A percentile compares a stretch with the other conserved stretches of the same genome.
phyloP scores from a whole-genome alignment of 1,140 invertebrate species.

The Colletes gigas region DNA sequence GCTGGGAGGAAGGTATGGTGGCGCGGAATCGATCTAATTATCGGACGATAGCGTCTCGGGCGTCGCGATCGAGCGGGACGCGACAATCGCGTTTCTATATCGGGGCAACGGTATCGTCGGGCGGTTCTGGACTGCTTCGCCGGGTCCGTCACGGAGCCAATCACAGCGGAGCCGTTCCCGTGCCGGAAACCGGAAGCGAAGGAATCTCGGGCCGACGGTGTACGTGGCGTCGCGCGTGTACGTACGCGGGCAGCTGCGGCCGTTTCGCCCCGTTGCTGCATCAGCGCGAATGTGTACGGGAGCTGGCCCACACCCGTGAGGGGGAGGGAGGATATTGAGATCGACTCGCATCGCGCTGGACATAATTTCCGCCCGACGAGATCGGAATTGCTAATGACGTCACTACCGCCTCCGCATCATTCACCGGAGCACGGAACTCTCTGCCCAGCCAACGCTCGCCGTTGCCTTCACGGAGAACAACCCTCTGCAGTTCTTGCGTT shows the following conservation, averaged over 20 bases:
- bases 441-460: conserved; percentile 10
- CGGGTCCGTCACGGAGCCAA: conserved; percentile 67
- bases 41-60: conserved; percentile 38
- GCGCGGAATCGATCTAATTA: conserved; percentile 54
- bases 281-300: conserved; percentile 35
- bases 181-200: conserved; percentile 79
- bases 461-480: neutral
- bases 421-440: conserved; percentile 57
- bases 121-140: conserved; percentile 56
- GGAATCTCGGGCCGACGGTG: conserved; percentile 74
- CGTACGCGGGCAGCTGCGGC: conserved; percentile 8
- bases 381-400: conserved; percentile 82
- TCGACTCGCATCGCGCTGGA: conserved; percentile 79
- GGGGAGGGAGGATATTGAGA: conserved; percentile 80
- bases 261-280: conserved; percentile 40
- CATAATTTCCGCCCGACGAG: conserved; percentile 82
- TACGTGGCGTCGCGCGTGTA: conserved; percentile 41
- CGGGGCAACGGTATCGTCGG: conserved; percentile 57
- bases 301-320: neutral
- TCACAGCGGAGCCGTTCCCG: conserved; percentile 72
- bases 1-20: too few relatives aligned
- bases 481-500: neutral
- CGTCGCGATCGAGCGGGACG: conserved; percentile 31
- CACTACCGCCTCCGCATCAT: conserved; percentile 79
- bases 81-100: conserved; percentile 65